Evolutionary conservation across 2,797 vertebrate species (phyloP).

Genomic region (Avahi laniger): DNA sequence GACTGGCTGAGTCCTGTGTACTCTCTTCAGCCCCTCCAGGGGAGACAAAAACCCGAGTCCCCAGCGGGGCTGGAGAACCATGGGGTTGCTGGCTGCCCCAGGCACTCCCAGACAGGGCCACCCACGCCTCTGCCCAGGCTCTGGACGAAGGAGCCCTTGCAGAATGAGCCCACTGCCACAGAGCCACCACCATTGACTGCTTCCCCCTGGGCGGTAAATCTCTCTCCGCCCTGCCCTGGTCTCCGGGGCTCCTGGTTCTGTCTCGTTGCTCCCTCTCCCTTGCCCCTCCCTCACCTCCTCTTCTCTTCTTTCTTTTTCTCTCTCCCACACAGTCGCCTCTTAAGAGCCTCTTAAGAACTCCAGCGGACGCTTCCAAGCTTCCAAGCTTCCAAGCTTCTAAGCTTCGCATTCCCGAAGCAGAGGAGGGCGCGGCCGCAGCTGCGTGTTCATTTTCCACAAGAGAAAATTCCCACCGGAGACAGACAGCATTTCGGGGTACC

Average conservation of each 20-base stretch:
- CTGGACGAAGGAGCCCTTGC: slow-evolving; percentile 17
- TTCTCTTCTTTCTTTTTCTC: neutral
- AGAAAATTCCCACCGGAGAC: neutral
- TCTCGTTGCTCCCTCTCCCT: neutral
- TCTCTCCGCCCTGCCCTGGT: neutral
- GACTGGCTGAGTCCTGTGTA: neutral
- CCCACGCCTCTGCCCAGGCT: neutral
- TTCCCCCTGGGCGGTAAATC: neutral
- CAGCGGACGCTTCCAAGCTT: neutral
- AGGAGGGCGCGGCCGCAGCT: neutral
- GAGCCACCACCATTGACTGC: neutral
- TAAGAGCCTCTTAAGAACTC: slow-evolving; percentile 49
- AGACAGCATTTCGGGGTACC: neutral
- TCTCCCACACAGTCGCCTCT: slow-evolving; percentile 54
- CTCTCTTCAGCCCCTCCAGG: neutral
- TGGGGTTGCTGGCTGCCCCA: neutral
- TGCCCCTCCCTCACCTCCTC: neutral
- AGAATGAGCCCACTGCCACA: slow-evolving; percentile 8
- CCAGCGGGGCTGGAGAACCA: neutral
- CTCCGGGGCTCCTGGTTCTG: neutral
- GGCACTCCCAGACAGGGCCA: slow-evolving; percentile 3
- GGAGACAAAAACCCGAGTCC: neutral
- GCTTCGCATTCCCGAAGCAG: neutral
- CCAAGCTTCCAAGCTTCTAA: neutral
- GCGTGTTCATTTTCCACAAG: neutral